A percentile compares a stretch with the other conserved stretches of the same genome.
phyloP scores from a whole-genome alignment of 2,888 invertebrate species.

The Liopterus haemorrhoidalis region DNA sequence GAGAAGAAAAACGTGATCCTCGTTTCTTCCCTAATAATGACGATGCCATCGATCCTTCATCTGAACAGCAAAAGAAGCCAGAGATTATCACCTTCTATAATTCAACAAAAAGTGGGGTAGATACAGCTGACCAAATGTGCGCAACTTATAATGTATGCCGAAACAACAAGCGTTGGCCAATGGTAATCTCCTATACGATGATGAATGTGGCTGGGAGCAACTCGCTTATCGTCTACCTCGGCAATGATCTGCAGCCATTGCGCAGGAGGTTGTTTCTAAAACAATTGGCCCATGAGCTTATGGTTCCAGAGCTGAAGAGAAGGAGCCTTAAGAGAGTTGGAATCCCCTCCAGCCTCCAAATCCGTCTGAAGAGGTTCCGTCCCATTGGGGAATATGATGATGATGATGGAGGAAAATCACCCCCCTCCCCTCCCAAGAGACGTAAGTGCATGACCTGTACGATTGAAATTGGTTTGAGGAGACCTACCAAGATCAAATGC shows the following conservation, averaged over 20 bases:
- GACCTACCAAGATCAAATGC: conserved; percentile 21
- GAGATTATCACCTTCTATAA: conserved; percentile 24
- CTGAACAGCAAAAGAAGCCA: conserved; percentile 18
- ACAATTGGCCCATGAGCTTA: conserved; percentile 22
- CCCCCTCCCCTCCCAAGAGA: conserved; percentile 14
- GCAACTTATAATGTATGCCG: conserved; percentile 22
- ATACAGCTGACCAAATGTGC: conserved; percentile 27
- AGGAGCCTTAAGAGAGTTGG: conserved; percentile 18
- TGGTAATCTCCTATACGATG: conserved; percentile 25
- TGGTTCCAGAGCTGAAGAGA: conserved; percentile 17
- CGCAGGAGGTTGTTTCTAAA: conserved; percentile 25
- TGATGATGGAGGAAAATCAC: no score
- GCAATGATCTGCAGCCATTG: conserved; percentile 25
- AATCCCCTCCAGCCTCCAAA: conserved; percentile 16
- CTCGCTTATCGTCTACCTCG: conserved; percentile 25
- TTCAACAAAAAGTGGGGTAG: conserved; percentile 23
- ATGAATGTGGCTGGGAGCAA: conserved; percentile 26
- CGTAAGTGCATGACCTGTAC: conserved; percentile 17
- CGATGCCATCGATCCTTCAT: conserved; percentile 11
- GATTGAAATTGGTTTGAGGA: conserved; percentile 21
- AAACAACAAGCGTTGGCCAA: conserved; percentile 26
- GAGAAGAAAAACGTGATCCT: conserved; percentile 16
- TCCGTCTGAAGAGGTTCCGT: conserved; percentile 18
- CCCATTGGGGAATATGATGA: conserved; percentile 16
- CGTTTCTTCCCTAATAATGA: conserved; percentile 11